Conservation (phyloP, 1,140 invertebrate species). For the Drosophila carrolli region DNA sequence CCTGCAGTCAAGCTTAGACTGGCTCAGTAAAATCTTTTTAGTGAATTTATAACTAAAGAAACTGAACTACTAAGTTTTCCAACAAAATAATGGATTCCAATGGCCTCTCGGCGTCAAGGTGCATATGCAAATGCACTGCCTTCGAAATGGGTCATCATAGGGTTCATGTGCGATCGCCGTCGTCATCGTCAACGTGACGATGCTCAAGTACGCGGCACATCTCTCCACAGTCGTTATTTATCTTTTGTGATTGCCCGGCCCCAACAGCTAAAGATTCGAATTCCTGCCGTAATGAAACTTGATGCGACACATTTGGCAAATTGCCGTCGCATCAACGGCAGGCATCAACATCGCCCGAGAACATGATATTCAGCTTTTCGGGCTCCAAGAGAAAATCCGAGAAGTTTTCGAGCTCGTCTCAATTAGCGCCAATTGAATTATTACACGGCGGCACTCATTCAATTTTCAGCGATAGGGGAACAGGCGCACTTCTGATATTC, state of each 20-base stretch:
- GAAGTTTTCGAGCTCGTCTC: slow-evolving; percentile 65
- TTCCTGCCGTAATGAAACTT: slow-evolving; percentile 50
- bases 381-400: slow-evolving; percentile 63
- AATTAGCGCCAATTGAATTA: slow-evolving; percentile 81
- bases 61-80: background rate
- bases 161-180: slow-evolving; percentile 47
- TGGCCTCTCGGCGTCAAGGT: slow-evolving; percentile 47
- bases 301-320: slow-evolving; percentile 79
- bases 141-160: slow-evolving; percentile 61
- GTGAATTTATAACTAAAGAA: too few relatives aligned
- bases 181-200: slow-evolving; percentile 35
- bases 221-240: slow-evolving; percentile 5
- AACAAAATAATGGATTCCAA: slow-evolving; percentile 30
- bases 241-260: slow-evolving; percentile 4
- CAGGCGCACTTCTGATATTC: slow-evolving; percentile 17
- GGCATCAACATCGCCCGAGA: slow-evolving; percentile 24
- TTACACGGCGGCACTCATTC: slow-evolving; percentile 80
- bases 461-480: slow-evolving; percentile 61
- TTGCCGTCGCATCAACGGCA: slow-evolving; percentile 47
- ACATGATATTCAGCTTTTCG: slow-evolving; percentile 30
- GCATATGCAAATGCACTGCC: slow-evolving; percentile 60
- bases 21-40: too few relatives aligned
- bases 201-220: slow-evolving; percentile 26
- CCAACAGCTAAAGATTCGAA: slow-evolving; percentile 22
- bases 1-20: too few relatives aligned